Evolutionary conservation across 2,113 vertebrate species (phyloP).

Genomic region (Synchiropus splendidus): DNA sequence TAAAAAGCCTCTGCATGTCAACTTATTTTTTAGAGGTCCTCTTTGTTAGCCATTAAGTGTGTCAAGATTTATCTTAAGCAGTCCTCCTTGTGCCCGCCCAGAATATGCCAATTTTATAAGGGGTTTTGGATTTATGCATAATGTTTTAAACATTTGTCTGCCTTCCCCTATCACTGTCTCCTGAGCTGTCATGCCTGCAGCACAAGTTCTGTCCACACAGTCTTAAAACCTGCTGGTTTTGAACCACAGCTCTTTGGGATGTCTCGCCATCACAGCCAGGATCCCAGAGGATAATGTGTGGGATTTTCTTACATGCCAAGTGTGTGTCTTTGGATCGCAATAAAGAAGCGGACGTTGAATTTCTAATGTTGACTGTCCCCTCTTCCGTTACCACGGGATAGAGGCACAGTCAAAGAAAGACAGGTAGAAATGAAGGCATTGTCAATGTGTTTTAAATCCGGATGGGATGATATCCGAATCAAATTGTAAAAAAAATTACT

Average conservation of each 20-base stretch:
- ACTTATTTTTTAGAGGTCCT: no score
- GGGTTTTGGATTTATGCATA: constrained; percentile 43
- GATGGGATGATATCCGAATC: no score
- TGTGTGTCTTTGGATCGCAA: constrained; percentile 16
- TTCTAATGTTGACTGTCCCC: constrained; percentile 31
- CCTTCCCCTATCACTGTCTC: constrained; percentile 33
- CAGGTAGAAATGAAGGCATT: no score
- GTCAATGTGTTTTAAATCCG: no score
- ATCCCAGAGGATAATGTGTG: constrained; percentile 24
- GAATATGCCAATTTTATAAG: constrained; percentile 15
- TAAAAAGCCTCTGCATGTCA: no score
- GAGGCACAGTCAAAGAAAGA: constrained; percentile 13
- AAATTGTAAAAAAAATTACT: no score
- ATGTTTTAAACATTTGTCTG: constrained; percentile 63
- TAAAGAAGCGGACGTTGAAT: constrained; percentile 27
- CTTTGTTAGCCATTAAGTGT: no score
- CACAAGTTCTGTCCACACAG: constrained; percentile 41
- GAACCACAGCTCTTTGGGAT: constrained; percentile 29
- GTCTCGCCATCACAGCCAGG: constrained; percentile 14
- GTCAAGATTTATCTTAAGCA: no score
- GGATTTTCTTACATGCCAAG: background rate
- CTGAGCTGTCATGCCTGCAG: constrained; percentile 32
- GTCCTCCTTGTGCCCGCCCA: no score
- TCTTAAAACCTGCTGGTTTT: constrained; percentile 35
- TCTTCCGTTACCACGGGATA: constrained; percentile 33